phyloP scores from a whole-genome alignment of 1,140 invertebrate genomes.

The Glossosoma conforme region DNA sequence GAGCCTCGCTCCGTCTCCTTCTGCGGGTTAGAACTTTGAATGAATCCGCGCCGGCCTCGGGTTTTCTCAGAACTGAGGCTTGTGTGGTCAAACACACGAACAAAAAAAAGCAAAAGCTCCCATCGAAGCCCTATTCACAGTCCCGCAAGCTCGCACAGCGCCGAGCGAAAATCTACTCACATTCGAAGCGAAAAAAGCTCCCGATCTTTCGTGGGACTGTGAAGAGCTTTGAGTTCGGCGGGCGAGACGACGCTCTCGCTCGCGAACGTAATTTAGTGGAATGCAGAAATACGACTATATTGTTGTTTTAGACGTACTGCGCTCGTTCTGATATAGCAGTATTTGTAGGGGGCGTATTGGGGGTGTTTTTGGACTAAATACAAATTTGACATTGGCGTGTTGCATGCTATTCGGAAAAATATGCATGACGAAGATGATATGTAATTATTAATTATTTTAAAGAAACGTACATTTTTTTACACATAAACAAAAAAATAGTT shows the following conservation, averaged over 20 bases:
- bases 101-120: slow-evolving; percentile 22
- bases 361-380: too few species aligned
- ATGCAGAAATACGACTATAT: slow-evolving; percentile 28
- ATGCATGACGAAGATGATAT: too few species aligned
- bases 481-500: too few species aligned
- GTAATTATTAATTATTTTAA: too few species aligned
- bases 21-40: slow-evolving; percentile 21
- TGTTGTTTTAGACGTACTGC: slow-evolving; percentile 22
- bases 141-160: slow-evolving; percentile 4
- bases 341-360: not conserved
- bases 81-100: slow-evolving; percentile 27
- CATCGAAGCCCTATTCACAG: slow-evolving; percentile 10
- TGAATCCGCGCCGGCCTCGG: slow-evolving; percentile 20
- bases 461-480: too few species aligned
- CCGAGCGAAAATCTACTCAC: not conserved
- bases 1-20: not conserved
- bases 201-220: slow-evolving; percentile 8
- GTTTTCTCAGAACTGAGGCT: slow-evolving; percentile 23
- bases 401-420: too few species aligned
- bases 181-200: slow-evolving; percentile 2
- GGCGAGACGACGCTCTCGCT: not conserved
- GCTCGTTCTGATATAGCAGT: not conserved
- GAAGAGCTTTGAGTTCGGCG: not conserved
- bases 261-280: slow-evolving; percentile 26
- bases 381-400: too few species aligned